Evolutionary conservation across 2,113 vertebrate genomes (phyloP).

Genomic region (Callorhinus ursinus): DNA sequence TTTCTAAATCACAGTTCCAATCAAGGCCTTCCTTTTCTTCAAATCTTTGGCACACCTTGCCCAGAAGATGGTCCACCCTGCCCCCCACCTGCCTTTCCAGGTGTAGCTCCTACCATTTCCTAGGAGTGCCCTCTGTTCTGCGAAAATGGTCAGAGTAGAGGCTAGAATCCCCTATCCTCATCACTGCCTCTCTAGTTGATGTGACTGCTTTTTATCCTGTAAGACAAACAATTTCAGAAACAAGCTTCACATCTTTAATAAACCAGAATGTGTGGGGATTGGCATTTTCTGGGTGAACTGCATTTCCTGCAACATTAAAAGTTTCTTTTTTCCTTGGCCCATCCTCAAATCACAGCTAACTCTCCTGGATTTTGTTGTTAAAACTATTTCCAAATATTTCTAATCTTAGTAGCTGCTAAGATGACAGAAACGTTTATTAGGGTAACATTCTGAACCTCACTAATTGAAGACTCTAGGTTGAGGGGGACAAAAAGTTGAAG

Average conservation of each 20-base stretch:
- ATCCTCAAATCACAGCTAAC: neutral
- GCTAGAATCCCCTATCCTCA: neutral
- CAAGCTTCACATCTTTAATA: neutral
- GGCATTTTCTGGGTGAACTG: neutral
- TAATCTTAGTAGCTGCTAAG: neutral
- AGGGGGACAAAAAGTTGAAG: neutral
- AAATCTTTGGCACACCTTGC: neutral
- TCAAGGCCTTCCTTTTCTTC: neutral
- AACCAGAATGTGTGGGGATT: neutral
- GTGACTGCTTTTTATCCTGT: neutral
- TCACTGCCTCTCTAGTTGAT: neutral
- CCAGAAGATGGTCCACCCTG: neutral
- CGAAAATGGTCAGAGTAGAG: neutral
- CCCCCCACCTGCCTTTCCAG: fast-evolving
- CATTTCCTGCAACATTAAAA: neutral
- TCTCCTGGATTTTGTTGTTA: neutral
- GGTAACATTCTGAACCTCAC: neutral
- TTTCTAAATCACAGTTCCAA: neutral
- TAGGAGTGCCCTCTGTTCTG: neutral
- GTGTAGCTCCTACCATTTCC: neutral
- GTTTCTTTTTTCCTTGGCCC: neutral
- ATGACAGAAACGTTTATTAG: neutral
- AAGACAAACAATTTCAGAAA: neutral
- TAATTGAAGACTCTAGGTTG: neutral
- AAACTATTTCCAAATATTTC: neutral